Evolutionary conservation across 2,113 vertebrate genomes (phyloP).

Genomic region (Gavia stellata): DNA sequence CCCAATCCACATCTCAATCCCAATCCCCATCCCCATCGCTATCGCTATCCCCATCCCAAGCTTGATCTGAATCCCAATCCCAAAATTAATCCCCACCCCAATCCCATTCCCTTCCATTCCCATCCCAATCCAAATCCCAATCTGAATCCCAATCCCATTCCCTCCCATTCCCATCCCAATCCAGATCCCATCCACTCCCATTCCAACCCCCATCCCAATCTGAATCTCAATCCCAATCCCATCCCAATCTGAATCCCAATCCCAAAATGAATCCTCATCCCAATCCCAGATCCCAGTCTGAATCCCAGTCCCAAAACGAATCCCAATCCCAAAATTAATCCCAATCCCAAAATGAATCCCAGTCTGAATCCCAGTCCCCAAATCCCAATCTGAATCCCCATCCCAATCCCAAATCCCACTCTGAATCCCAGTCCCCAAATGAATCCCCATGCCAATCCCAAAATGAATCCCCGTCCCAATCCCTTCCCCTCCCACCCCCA

Average conservation of each 20-base stretch:
- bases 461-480: not conserved
- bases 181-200: no score
- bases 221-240: not conserved
- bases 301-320: not conserved
- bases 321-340: not conserved
- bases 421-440: no score
- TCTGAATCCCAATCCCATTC: no score
- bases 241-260: no score
- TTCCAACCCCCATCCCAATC: not conserved
- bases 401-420: fast-evolving
- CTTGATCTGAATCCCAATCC: no score
- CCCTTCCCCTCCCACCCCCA: not conserved
- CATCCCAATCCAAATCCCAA: not conserved
- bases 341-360: not conserved
- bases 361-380: no score
- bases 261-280: no score
- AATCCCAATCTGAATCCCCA: no score
- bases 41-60: not conserved
- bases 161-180: not conserved
- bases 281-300: no score
- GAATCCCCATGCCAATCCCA: not conserved
- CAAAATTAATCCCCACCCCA: no score
- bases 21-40: not conserved
- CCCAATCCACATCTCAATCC: not conserved
- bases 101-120: not conserved